Evolutionary conservation across 2,113 vertebrate species (phyloP), one percentile per base, ranked within the genome.

Genomic region (Cephalopterus ornatus): DNA sequence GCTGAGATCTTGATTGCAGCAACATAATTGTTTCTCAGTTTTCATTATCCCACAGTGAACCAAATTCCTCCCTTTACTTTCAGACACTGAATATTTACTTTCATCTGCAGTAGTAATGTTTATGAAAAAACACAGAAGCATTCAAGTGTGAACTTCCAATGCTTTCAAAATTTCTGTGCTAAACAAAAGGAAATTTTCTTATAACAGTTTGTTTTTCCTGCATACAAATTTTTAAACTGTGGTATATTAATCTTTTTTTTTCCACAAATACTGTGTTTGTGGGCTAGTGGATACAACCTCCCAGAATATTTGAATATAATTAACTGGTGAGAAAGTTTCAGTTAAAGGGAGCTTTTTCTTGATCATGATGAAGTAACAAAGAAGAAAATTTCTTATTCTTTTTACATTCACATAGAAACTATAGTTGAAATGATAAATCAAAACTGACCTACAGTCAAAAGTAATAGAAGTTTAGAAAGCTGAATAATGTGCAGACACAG

Each of bases 1-100:
- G 95, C 94, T 44, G 91, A 97, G 96, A 96, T 97, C 85, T 97
- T 98, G 97, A 98, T 98, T 98, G 97, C 96, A 95, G 79, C 73
- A 97, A 92, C 85, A 94, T 97, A 98, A 97, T 96, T 96, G 93
- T 97, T 97, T 93, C 93, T 83, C 97, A 94, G 87, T 89, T 97
- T 98, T 97, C 97, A 97, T 98, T 97, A 96, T 90, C 73, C 92
- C 67, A 96, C 92, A 95, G 82, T 78, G 94, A 97, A 95, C 89
- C 88, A 73, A 82, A 95, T 77, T 42, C n/a, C 55, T 83, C 75
- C 49, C 73, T 97, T 90, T 90, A 75, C 87, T 95, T 97, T 93
- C 75, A 94, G 94, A 96, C 53, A 37, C 39, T 82, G 87, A 90
- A 92, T 94, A 94, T 91, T 96, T 97, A 79, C 94, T 95, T 97